Percentiles rank a stretch among this genome's conserved stretches.
phyloP scores from a whole-genome alignment of 1,140 invertebrate species.

The Microplitis mediator region DNA sequence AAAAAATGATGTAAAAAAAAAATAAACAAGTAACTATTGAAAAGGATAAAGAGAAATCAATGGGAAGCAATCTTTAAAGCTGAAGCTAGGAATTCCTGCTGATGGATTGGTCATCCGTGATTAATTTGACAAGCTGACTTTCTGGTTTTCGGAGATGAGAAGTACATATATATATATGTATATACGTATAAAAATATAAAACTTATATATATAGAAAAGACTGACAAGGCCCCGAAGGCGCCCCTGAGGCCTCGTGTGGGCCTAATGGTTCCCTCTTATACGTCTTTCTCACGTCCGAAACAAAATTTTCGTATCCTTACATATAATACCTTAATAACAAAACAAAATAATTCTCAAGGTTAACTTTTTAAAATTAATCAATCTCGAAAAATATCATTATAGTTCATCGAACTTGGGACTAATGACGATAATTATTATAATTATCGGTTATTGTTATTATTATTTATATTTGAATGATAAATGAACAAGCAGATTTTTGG shows the following conservation, averaged over 20 bases:
- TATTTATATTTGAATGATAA: neutral
- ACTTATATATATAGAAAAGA: constrained; percentile 25
- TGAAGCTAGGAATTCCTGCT: constrained; percentile 58
- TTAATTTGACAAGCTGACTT: constrained; percentile 65
- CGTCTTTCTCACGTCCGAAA: neutral
- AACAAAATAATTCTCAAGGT: constrained; percentile 10
- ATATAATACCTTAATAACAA: neutral
- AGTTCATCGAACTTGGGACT: neutral
- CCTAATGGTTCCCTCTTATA: neutral
- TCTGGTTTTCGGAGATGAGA: constrained; percentile 59
- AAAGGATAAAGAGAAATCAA: constrained; percentile 1
- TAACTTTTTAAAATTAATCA: constrained; percentile 58
- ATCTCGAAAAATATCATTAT: constrained; percentile 6
- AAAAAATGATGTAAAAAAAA: neutral
- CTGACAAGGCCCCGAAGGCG: constrained; percentile 54
- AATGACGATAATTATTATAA: constrained; percentile 11
- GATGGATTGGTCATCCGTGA: constrained; percentile 65
- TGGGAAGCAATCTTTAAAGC: constrained; percentile 36
- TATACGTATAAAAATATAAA: neutral
- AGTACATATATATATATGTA: constrained; percentile 17
- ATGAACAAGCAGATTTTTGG: neutral
- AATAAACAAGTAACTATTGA: neutral
- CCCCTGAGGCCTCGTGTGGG: constrained; percentile 41
- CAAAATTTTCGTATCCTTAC: neutral
- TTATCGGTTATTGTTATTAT: constrained; percentile 21